phyloP scores from a whole-genome alignment of 1,140 invertebrate species.

The Acyrthosiphon pisum region DNA sequence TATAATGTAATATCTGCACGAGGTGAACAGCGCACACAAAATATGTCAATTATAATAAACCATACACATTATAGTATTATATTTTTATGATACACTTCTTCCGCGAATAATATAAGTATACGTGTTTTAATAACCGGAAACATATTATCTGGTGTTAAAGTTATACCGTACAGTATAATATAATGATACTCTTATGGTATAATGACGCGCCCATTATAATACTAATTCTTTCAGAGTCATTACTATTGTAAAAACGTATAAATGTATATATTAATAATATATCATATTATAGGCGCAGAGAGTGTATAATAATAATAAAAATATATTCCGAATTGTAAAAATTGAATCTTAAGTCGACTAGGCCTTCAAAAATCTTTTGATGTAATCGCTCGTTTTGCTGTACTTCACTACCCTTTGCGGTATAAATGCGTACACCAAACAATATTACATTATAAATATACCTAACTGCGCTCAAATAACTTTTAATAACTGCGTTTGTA shows the following conservation, averaged over 20 bases:
- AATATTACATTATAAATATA: not conserved
- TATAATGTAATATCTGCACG: not conserved
- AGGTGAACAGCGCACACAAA: constrained; percentile 10
- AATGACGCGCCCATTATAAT: constrained; percentile 17
- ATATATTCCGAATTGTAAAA: not conserved
- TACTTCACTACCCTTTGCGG: not conserved
- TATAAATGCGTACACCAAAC: not conserved
- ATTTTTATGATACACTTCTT: constrained; percentile 3
- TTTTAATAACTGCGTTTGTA: not conserved
- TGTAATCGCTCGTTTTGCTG: not conserved
- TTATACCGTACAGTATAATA: not conserved
- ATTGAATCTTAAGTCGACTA: not conserved
- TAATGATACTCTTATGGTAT: constrained; percentile 2
- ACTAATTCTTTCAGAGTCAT: not conserved
- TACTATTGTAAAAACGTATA: not conserved
- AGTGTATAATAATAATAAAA: not conserved
- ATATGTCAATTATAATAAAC: constrained; percentile 38
- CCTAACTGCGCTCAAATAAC: not conserved
- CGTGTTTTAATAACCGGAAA: constrained; percentile 48
- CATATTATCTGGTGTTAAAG: constrained; percentile 43
- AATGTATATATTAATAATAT: not conserved
- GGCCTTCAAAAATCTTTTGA: not conserved
- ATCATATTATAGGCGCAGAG: not conserved
- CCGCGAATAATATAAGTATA: not conserved
- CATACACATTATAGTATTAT: not conserved